Percentiles rank a stretch among this genome's conserved stretches.
Conservation (phyloP, 1,140 invertebrate species). For the Cecropterus lyciades region DNA sequence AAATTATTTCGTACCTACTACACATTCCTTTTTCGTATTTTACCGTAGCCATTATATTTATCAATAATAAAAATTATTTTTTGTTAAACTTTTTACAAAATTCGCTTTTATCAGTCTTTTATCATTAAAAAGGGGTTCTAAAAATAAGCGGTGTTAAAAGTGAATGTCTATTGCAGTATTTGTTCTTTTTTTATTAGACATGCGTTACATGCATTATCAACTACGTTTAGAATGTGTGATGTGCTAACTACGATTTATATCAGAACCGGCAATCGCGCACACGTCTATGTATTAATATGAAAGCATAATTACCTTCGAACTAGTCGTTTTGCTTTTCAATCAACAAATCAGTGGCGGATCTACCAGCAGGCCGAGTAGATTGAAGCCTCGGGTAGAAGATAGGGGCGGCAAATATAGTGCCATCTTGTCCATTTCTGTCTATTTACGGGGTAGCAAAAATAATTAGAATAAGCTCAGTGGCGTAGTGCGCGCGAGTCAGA, state of each 20-base stretch:
- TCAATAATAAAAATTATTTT: conserved; percentile 25
- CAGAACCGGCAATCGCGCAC: neutral
- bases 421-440: too few species aligned
- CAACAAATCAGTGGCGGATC: too few species aligned
- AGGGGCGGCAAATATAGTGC: too few species aligned
- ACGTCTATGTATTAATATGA: neutral
- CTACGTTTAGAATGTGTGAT: neutral
- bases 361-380: too few species aligned
- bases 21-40: conserved; percentile 26
- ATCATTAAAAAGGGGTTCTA: conserved; percentile 61
- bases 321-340: conserved; percentile 27
- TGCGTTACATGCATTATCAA: conserved; percentile 15
- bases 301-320: neutral
- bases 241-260: neutral
- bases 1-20: conserved; percentile 11
- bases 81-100: conserved; percentile 62
- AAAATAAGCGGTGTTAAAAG: conserved; percentile 31
- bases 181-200: neutral
- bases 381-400: too few species aligned
- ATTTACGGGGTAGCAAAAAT: too few species aligned
- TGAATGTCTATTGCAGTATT: conserved; percentile 5
- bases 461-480: too few species aligned
- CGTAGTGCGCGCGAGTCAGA: too few species aligned
- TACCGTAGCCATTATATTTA: conserved; percentile 26
- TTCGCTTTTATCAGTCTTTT: conserved; percentile 83